Evolutionary conservation across 1,140 invertebrate species (phyloP).

Genomic region (Rhizoglyphus robini): DNA sequence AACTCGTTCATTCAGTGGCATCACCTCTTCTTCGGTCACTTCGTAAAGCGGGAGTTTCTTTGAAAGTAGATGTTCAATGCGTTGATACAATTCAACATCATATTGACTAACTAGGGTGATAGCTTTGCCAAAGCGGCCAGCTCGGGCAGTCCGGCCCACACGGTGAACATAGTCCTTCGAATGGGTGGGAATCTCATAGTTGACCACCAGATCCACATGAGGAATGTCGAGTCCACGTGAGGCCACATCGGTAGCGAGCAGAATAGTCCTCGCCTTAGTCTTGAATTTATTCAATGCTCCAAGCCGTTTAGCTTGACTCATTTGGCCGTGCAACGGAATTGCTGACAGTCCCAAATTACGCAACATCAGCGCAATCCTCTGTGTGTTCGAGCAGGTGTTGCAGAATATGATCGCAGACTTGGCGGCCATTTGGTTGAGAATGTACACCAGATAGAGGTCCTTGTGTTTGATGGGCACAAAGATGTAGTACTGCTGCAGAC

Average conservation of each 20-base stretch:
- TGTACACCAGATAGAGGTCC: conserved; percentile 91
- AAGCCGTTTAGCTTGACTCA: conserved; percentile 84
- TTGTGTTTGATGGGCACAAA: conserved; percentile 95
- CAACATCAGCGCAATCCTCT: conserved; percentile 71
- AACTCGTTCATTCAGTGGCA: conserved; percentile 82
- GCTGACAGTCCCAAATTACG: conserved; percentile 75
- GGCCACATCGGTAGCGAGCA: conserved; percentile 95
- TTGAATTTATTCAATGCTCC: conserved; percentile 86
- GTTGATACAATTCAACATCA: conserved; percentile 91
- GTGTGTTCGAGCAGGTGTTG: conserved; percentile 78
- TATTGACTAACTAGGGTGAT: conserved; percentile 51
- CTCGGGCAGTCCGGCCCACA: conserved; percentile 88
- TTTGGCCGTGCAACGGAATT: conserved; percentile 92
- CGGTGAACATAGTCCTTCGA: conserved; percentile 93
- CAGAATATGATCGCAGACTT: conserved; percentile 97
- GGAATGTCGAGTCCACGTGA: conserved; percentile 93
- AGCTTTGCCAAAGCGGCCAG: conserved; percentile 47
- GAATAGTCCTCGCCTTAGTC: conserved; percentile 52
- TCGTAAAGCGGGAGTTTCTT: conserved; percentile 80
- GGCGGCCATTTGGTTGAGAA: conserved; percentile 86
- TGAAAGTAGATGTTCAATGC: conserved; percentile 85
- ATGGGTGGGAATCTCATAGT: conserved; percentile 91
- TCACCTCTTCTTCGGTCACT: conserved; percentile 82
- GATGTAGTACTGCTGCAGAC: conserved; percentile 84
- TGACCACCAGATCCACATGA: conserved; percentile 92